Conservation (phyloP, 1,140 invertebrate genomes). For the Musca vetustissima region DNA sequence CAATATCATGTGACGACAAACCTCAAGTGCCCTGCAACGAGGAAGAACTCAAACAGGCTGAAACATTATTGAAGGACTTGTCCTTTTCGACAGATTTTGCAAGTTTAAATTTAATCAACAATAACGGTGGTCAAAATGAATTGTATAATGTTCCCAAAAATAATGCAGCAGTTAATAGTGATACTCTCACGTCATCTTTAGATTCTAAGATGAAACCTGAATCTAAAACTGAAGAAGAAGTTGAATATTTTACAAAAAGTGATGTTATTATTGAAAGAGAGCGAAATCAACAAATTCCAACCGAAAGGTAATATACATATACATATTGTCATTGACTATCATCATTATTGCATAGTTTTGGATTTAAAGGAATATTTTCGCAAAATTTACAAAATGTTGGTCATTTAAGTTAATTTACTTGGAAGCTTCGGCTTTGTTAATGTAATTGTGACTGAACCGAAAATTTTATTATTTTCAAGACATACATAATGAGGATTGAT, state of each 20-base stretch:
- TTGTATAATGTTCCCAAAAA: conserved; percentile 62
- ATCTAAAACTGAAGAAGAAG: conserved; percentile 45
- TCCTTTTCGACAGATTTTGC: conserved; percentile 44
- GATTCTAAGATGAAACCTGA: not conserved
- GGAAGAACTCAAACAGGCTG: conserved; percentile 31
- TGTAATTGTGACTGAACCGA: too few species aligned
- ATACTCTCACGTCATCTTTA: conserved; percentile 34
- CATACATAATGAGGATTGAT: too few species aligned
- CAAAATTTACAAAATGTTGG: too few species aligned
- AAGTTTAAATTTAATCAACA: not conserved
- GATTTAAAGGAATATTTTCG: too few species aligned
- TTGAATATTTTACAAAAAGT: conserved; percentile 48
- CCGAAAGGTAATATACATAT: not conserved
- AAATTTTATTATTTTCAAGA: too few species aligned
- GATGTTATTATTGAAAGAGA: conserved; percentile 42
- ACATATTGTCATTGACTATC: too few species aligned
- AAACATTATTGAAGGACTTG: conserved; percentile 42
- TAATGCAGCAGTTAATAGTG: conserved; percentile 52
- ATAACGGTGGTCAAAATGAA: conserved; percentile 25
- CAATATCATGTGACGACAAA: not conserved
- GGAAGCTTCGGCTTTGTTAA: too few species aligned
- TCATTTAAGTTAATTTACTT: too few species aligned
- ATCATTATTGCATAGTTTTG: too few species aligned
- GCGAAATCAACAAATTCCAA: conserved; percentile 22
- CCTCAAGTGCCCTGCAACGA: not conserved